Evolutionary conservation across 2,888 invertebrate genomes (phyloP), one percentile per base, ranked within the genome.

Genomic region (Aphidius colemani): DNA sequence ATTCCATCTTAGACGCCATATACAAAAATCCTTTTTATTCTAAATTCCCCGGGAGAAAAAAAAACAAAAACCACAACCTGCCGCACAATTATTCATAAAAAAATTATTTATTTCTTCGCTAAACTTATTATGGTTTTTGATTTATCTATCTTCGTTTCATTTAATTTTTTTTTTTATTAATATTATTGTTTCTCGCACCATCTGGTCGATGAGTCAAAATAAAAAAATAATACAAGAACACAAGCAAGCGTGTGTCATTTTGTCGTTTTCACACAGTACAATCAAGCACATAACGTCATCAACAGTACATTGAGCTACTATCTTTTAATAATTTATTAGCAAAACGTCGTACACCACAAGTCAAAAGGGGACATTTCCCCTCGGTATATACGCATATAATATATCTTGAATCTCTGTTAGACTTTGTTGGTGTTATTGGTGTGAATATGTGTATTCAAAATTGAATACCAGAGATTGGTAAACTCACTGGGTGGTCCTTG

Each of bases 311-410:
- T 56, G 65, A 59, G 60, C 65, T 64, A 59, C 73, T 73, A 77
- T 76, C 75, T 79, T 81, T 82, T 79, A 79, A 82, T 82, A 82
- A 82, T 82, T 82, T 82, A 82, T 82, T 81, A 81, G 80, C 77
- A 71, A 74, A 73, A 65, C 59, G 59, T 71, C 66, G 69, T 63
- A 67, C 67, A 66, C 66, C 66, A 63, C 67, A 69, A 30, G 30
- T 30, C 30, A 30, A 30, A 5, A 30, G 30, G 60, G 59, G 58
- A 41, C 53, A 66, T 64, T 55, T 70, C 69, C 73, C 62, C 55
- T 53, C 80, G 80, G 80, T 78, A 77, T 73, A 72, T 71, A 51
- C 63, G 59, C 46, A 55, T 48, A 58, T 56, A 59, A 51, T n/a
- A 60, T 40, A 61, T 48, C 46, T 61, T 66, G 64, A 18, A 18